These are phyloP conservation scores for Xenopus tropicalis DNA, from an alignment of 2,113 vertebrate species.

Conservation along the genomic window DNA sequence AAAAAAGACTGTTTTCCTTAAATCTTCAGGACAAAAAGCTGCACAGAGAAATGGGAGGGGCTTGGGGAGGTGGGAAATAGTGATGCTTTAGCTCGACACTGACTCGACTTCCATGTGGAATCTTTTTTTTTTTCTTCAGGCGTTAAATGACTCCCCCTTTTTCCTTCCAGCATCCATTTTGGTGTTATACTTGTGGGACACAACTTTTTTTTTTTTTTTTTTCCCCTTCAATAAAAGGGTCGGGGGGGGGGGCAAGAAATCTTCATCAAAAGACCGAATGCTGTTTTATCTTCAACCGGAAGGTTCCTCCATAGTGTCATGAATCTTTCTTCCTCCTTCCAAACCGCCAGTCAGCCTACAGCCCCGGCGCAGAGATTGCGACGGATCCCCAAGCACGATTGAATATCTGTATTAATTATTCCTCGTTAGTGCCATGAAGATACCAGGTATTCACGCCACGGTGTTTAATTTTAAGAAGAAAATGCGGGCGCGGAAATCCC, in stretches of 20 bases:
- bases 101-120: slow-evolving; percentile 45
- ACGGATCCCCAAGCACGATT: neutral
- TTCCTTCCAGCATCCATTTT: slow-evolving; percentile 39
- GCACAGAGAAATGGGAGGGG: slow-evolving; percentile 46
- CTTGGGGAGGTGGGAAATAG: slow-evolving; percentile 28
- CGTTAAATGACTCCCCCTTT: slow-evolving; percentile 48
- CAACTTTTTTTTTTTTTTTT: neutral
- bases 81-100: slow-evolving; percentile 43
- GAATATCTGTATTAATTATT: neutral
- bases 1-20: slow-evolving; percentile 58
- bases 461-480: neutral
- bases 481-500: too few species aligned
- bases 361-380: too few species aligned
- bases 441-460: neutral
- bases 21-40: slow-evolving; percentile 51
- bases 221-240: slow-evolving; percentile 3
- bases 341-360: too few species aligned
- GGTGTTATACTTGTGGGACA: neutral
- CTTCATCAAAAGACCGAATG: slow-evolving; percentile 1
- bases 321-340: neutral
- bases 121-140: slow-evolving; percentile 46
- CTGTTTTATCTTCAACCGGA: slow-evolving; percentile 12
- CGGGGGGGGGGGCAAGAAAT: neutral
- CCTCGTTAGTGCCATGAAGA: slow-evolving; percentile 22
- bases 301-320: neutral